Evolutionary conservation across 2,888 invertebrate genomes (phyloP).

Genomic region (Drosophila paramelanica): DNA sequence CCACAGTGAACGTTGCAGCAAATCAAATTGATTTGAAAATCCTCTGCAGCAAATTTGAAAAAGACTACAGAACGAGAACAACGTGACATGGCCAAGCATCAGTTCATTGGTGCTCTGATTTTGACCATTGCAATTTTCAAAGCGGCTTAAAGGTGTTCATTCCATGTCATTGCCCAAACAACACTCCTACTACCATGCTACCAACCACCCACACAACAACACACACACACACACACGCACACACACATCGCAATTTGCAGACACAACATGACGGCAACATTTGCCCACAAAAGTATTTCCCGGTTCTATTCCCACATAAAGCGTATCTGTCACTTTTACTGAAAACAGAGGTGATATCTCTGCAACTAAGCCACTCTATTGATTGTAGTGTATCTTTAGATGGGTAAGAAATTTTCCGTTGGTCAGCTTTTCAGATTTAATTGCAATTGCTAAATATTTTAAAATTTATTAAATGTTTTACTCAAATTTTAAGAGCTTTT

Average conservation of each 20-base stretch:
- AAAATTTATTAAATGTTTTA: neutral
- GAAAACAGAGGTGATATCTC: too few species aligned
- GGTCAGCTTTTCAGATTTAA: neutral
- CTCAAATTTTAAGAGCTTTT: neutral
- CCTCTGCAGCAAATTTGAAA: conserved; percentile 59
- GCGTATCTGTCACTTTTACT: neutral
- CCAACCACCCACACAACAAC: neutral
- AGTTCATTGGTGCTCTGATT: conserved; percentile 54
- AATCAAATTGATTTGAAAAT: conserved; percentile 76
- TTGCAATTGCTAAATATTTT: neutral
- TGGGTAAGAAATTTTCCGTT: too few species aligned
- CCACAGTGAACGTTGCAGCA: conserved; percentile 29
- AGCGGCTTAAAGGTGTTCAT: conserved; percentile 79
- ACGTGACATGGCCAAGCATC: conserved; percentile 11
- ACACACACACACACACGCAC: conserved; percentile 1
- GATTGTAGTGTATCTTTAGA: too few species aligned
- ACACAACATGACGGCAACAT: neutral
- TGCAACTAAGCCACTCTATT: too few species aligned
- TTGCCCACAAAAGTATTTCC: conserved; percentile 6
- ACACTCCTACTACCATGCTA: conserved; percentile 1
- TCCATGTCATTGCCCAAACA: conserved; percentile 64
- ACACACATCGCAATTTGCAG: conserved; percentile 17
- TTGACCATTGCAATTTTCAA: conserved; percentile 69
- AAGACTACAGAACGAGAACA: conserved; percentile 16
- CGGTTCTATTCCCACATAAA: neutral